A percentile compares a stretch with the other conserved stretches of the same genome.
phyloP scores from a whole-genome alignment of 2,113 vertebrate genomes.

The Pygathrix nemaeus region DNA sequence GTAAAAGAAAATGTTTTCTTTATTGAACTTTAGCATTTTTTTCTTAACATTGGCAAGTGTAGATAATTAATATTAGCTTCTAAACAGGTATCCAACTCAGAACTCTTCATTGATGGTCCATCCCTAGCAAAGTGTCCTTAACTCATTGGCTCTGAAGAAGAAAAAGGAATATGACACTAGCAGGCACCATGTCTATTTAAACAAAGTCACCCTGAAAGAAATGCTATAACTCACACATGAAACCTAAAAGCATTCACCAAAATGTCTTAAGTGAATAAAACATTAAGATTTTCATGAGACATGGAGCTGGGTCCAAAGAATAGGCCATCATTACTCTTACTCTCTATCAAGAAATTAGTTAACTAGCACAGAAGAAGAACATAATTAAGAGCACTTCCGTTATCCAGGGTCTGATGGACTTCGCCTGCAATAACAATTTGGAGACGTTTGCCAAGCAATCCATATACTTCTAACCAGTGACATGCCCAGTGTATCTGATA shows the following conservation, averaged over 20 bases:
- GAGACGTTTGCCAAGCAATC: neutral
- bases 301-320: neutral
- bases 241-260: neutral
- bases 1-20: neutral
- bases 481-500: neutral
- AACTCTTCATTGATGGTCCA: neutral
- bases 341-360: neutral
- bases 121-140: neutral
- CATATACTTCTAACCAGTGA: neutral
- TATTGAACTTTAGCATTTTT: neutral
- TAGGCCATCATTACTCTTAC: neutral
- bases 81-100: neutral
- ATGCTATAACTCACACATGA: neutral
- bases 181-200: neutral
- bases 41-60: neutral
- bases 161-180: neutral
- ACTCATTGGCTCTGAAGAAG: neutral
- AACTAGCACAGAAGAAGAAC: neutral
- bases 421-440: neutral
- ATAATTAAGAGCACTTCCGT: neutral
- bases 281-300: neutral
- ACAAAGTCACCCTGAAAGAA: constrained; percentile 27
- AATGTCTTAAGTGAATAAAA: neutral
- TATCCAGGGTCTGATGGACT: neutral
- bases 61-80: neutral